Conservation (phyloP, 2,888 invertebrate genomes). For the Torymus texanus region DNA sequence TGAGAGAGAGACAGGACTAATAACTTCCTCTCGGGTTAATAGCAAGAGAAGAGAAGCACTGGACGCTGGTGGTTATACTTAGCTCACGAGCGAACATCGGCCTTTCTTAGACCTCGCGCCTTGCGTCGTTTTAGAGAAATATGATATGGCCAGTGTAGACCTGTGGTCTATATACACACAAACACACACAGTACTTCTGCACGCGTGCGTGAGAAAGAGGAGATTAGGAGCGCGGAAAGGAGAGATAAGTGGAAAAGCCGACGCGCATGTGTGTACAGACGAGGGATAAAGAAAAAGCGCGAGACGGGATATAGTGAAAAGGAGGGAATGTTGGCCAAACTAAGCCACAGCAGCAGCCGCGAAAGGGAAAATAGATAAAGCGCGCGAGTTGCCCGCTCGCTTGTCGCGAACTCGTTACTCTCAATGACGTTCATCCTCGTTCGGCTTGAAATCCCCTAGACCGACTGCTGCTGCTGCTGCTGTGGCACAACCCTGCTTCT, state of each 20-base stretch:
- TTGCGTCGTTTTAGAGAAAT: background rate
- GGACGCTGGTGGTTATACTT: background rate
- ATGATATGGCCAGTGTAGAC: background rate
- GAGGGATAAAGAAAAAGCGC: conserved; percentile 16
- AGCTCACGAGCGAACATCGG: background rate
- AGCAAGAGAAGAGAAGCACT: background rate
- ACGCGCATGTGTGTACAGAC: background rate
- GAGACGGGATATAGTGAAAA: conserved; percentile 19
- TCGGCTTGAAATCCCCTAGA: conserved; percentile 17
- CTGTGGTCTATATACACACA: no score
- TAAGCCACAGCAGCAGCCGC: conserved; percentile 6
- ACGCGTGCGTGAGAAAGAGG: background rate
- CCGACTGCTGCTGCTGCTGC: no score
- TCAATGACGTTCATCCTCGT: conserved; percentile 40
- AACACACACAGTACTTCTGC: no score
- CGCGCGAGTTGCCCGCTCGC: conserved; percentile 12
- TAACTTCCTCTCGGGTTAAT: conserved; percentile 40
- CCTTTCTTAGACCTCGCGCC: background rate
- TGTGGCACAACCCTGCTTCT: no score
- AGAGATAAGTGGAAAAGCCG: conserved; percentile 7
- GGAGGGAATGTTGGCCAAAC: conserved; percentile 38
- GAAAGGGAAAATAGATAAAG: conserved; percentile 55
- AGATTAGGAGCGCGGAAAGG: background rate
- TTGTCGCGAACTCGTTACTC: conserved; percentile 41
- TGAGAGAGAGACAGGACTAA: conserved; percentile 21